Evolutionary conservation across 30 jellyfish, hydroid and myxozoan genomes (phyloP).

Genomic region (Hydra vulgaris): DNA sequence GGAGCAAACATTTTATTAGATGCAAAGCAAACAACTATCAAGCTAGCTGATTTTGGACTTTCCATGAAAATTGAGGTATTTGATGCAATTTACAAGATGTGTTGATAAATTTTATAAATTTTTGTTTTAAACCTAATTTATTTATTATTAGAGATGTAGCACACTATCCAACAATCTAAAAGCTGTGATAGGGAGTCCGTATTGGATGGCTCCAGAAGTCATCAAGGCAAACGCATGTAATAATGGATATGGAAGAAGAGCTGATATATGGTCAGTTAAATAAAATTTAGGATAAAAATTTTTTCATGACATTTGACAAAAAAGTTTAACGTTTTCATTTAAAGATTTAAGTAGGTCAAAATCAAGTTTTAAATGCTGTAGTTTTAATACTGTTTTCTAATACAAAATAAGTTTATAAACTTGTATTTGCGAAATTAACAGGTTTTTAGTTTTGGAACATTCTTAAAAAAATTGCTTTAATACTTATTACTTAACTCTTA

Average conservation of each 20-base stretch:
- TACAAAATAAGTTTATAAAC: too few species aligned
- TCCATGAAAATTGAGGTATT: constrained; percentile 69
- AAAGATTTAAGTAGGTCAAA: constrained; percentile 7
- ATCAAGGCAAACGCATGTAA: constrained; percentile 75
- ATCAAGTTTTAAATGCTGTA: background rate
- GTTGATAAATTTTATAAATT: background rate
- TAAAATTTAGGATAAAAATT: background rate
- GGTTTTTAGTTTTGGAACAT: too few species aligned
- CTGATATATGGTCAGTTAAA: constrained; percentile 75
- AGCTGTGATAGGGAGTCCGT: constrained; percentile 76
- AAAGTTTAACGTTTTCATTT: too few species aligned
- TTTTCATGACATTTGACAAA: background rate
- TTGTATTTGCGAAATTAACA: too few species aligned
- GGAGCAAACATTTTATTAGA: constrained; percentile 82
- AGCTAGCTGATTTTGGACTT: constrained; percentile 79
- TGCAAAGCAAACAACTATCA: constrained; percentile 35
- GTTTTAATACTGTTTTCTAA: too few species aligned
- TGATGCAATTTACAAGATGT: too few species aligned
- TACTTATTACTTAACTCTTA: too few species aligned
- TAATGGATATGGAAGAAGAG: constrained; percentile 83
- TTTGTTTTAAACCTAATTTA: background rate
- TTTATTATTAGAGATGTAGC: constrained; percentile 59
- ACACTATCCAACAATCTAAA: constrained; percentile 34
- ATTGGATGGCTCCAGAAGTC: constrained; percentile 98
- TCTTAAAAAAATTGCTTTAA: too few species aligned